Evolutionary conservation across 2,113 vertebrate genomes (phyloP).

Genomic region (Oreochromis spilurus): DNA sequence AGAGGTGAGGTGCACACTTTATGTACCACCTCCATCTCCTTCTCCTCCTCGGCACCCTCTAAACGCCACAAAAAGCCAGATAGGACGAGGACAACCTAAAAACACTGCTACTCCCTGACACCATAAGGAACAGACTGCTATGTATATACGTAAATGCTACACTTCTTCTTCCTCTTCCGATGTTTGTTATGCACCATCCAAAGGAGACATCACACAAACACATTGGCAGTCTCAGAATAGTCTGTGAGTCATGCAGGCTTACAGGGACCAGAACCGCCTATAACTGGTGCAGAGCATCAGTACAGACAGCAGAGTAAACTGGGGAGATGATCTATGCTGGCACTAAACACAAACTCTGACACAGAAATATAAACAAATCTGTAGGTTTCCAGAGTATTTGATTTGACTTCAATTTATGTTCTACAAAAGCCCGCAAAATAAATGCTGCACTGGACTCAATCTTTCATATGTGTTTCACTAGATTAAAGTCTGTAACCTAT

Average conservation of each 20-base stretch:
- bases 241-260: conserved; percentile 3
- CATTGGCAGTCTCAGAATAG: conserved; percentile 8
- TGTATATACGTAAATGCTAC: neutral
- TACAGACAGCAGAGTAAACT: neutral
- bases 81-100: neutral
- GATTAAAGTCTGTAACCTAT: neutral
- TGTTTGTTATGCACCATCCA: neutral
- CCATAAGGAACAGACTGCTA: neutral
- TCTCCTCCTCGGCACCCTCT: neutral
- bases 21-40: neutral
- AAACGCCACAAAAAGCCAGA: neutral
- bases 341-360: neutral
- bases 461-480: neutral
- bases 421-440: neutral
- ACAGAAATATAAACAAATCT: neutral
- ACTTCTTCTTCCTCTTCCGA: neutral
- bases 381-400: neutral
- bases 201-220: neutral
- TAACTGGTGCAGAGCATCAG: neutral
- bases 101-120: neutral
- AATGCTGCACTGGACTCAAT: neutral
- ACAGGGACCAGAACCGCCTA: neutral
- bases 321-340: neutral
- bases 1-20: conserved; percentile 11
- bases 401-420: neutral